Evolutionary conservation across 2,797 vertebrate species (phyloP).

Genomic region (Zalophus californianus): DNA sequence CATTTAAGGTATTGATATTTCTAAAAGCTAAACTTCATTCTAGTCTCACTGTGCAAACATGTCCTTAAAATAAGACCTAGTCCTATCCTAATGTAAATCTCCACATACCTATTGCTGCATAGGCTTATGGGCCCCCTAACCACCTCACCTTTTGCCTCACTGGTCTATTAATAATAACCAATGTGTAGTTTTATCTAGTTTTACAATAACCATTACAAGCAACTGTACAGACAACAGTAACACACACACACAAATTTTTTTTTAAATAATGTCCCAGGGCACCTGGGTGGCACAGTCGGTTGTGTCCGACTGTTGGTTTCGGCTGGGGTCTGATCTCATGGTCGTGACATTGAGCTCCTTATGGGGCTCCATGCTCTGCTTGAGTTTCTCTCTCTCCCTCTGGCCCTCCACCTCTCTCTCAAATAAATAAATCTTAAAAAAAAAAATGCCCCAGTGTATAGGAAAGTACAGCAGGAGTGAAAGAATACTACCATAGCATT

Average conservation of each 20-base stretch:
- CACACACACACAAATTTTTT: no score
- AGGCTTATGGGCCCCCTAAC: background rate
- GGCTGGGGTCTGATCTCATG: background rate
- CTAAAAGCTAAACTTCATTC: background rate
- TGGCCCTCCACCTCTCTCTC: background rate
- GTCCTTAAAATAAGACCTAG: background rate
- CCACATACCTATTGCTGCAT: background rate
- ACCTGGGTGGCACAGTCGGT: background rate
- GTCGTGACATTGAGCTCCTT: background rate
- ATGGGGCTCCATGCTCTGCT: background rate
- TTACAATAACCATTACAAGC: background rate
- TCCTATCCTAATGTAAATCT: background rate
- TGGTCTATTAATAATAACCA: background rate
- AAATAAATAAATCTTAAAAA: background rate
- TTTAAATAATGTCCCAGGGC: background rate
- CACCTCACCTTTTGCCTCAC: background rate
- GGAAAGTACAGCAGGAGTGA: background rate
- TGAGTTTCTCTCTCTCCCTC: background rate
- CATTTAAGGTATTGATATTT: background rate
- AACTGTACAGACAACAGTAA: background rate
- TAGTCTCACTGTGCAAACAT: background rate
- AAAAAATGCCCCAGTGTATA: background rate
- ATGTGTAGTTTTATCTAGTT: background rate
- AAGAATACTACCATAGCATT: background rate
- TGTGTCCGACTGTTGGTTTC: background rate